These are phyloP conservation scores for Vanessa atalanta DNA, from an alignment of 1,140 invertebrate genomes.

Conservation along the genomic window DNA sequence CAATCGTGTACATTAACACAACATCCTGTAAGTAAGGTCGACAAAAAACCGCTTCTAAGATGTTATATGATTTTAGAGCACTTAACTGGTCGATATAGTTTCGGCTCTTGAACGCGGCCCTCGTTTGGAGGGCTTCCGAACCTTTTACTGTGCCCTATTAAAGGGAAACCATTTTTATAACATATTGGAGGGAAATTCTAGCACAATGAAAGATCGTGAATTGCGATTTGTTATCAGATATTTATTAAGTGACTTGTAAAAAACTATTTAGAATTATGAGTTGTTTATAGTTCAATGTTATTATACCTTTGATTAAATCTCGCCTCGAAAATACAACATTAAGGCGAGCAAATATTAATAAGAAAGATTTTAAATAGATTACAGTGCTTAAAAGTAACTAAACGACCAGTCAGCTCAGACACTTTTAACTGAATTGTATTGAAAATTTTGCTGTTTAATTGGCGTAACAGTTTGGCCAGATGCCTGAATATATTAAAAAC, in stretches of 20 bases:
- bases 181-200: conserved; percentile 12
- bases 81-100: conserved; percentile 35
- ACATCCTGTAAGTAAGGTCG: conserved; percentile 24
- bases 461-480: too few relatives aligned
- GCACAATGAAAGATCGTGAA: conserved; percentile 15
- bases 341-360: too few relatives aligned
- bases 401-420: too few relatives aligned
- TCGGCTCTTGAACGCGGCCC: conserved; percentile 35
- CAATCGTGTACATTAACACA: background rate
- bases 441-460: too few relatives aligned
- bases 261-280: too few relatives aligned
- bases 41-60: conserved; percentile 15
- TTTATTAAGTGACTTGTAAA: background rate
- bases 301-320: too few relatives aligned
- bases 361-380: too few relatives aligned
- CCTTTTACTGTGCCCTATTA: conserved; percentile 21
- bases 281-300: too few relatives aligned
- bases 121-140: conserved; percentile 35
- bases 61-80: conserved; percentile 28
- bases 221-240: conserved; percentile 10
- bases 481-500: too few relatives aligned
- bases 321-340: too few relatives aligned
- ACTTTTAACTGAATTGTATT: too few relatives aligned
- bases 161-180: conserved; percentile 21
- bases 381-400: too few relatives aligned